These are phyloP conservation scores for Sisor rabdophorus DNA, from an alignment of 2,113 vertebrate genomes.

Conservation along the genomic window DNA sequence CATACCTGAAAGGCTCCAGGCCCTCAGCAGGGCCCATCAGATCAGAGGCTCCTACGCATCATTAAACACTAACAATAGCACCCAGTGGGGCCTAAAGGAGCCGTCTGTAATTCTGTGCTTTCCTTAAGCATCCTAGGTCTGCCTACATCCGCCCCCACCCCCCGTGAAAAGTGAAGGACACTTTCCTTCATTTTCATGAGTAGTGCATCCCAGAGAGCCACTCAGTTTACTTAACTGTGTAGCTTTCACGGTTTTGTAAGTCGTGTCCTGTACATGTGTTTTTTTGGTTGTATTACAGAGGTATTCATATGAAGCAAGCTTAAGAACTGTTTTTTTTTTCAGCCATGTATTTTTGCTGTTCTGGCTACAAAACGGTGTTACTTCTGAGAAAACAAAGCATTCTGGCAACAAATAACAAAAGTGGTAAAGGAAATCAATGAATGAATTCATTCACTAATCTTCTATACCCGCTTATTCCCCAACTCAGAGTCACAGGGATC, in stretches of 20 bases:
- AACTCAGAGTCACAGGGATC: too few relatives aligned
- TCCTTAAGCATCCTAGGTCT: constrained; percentile 23
- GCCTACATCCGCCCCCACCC: background rate
- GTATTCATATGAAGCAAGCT: background rate
- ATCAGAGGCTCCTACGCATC: constrained; percentile 41
- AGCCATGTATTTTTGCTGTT: background rate
- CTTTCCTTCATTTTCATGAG: background rate
- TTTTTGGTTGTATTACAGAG: background rate
- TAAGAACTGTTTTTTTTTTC: background rate
- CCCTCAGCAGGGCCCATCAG: constrained; percentile 23
- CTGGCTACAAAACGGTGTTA: background rate
- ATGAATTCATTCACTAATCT: too few relatives aligned
- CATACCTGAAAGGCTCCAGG: constrained; percentile 37
- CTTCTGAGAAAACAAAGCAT: background rate
- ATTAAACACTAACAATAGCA: constrained; percentile 48
- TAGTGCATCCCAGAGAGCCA: background rate
- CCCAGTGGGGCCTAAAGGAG: constrained; percentile 13
- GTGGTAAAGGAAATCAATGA: background rate
- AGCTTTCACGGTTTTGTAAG: constrained; percentile 10
- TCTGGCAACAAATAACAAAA: background rate
- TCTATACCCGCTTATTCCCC: too few relatives aligned
- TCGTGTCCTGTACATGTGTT: background rate
- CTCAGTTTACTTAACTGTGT: background rate
- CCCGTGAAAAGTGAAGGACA: background rate
- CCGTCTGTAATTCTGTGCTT: constrained; percentile 28